Percentiles rank a stretch among this genome's conserved stretches.
phyloP scores from a whole-genome alignment of 2,113 vertebrate genomes.

The Eonycteris spelaea region DNA sequence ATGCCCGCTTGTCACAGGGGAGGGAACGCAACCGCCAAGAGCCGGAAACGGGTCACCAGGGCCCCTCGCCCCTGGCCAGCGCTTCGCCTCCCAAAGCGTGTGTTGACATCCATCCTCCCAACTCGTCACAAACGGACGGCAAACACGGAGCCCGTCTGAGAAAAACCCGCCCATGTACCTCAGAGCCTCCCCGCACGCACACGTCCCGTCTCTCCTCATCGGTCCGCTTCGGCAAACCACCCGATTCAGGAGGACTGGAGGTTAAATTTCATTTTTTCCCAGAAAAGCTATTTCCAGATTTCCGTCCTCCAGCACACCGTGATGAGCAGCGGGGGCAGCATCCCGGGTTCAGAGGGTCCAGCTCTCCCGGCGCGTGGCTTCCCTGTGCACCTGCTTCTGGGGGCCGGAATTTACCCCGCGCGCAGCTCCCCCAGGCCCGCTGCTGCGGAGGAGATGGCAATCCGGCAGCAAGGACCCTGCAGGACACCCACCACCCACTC shows the following conservation, averaged over 20 bases:
- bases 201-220: neutral
- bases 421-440: neutral
- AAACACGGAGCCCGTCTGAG: slow-evolving; percentile 50
- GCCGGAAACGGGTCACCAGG: neutral
- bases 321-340: neutral
- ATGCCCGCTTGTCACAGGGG: slow-evolving; percentile 71
- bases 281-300: neutral
- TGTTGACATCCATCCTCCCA: rapidly evolving
- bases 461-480: neutral
- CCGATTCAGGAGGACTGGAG: slow-evolving; percentile 51
- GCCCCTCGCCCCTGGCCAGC: neutral
- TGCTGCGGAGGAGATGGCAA: neutral
- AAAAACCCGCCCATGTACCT: slow-evolving; percentile 56
- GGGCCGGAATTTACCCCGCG: neutral
- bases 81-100: neutral
- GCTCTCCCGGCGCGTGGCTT: neutral
- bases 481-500: no score
- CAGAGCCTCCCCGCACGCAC: neutral
- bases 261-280: slow-evolving; percentile 65
- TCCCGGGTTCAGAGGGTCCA: neutral
- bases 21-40: slow-evolving; percentile 74
- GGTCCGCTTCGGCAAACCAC: no score
- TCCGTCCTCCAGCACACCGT: neutral
- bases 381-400: neutral
- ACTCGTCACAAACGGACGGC: slow-evolving; percentile 49